These are phyloP conservation scores for Campoletis raptor DNA, from an alignment of 2,888 invertebrate genomes.

Conservation along the genomic window DNA sequence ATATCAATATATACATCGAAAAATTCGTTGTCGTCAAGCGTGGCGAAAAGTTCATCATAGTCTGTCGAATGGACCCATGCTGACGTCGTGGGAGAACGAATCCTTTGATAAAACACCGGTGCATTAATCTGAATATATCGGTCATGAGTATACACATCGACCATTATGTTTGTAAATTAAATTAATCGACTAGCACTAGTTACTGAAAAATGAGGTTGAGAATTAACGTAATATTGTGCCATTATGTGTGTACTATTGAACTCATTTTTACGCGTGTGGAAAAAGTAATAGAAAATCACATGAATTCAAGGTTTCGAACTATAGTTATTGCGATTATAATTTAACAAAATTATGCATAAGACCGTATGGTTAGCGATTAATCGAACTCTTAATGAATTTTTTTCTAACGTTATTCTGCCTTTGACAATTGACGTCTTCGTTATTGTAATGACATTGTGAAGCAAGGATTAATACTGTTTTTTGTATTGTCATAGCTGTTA, in stretches of 20 bases:
- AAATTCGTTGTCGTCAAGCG: constrained; percentile 67
- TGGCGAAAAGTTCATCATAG: constrained; percentile 63
- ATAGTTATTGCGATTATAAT: not conserved
- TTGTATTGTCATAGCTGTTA: constrained; percentile 36
- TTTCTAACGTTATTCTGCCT: not conserved
- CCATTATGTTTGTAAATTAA: not conserved
- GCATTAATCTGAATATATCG: constrained; percentile 1
- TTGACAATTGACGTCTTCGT: not conserved
- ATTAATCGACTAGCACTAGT: not conserved
- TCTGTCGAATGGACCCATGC: constrained; percentile 27
- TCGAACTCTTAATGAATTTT: not conserved
- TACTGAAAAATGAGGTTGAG: constrained; percentile 8
- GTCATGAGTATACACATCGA: not conserved
- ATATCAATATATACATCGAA: not conserved
- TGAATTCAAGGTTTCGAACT: not conserved
- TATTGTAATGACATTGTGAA: not conserved
- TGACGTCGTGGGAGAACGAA: constrained; percentile 64
- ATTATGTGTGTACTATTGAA: not conserved
- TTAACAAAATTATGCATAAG: not conserved
- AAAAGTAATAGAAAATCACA: not conserved
- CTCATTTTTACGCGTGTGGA: not conserved
- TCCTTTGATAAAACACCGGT: constrained; percentile 15
- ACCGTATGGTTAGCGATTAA: not conserved
- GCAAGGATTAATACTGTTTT: not conserved
- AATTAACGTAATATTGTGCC: not conserved